Evolutionary conservation across 2,797 vertebrate genomes (phyloP), one percentile per base, ranked within the genome.

Genomic region (Chlorospingus semifuscus): DNA sequence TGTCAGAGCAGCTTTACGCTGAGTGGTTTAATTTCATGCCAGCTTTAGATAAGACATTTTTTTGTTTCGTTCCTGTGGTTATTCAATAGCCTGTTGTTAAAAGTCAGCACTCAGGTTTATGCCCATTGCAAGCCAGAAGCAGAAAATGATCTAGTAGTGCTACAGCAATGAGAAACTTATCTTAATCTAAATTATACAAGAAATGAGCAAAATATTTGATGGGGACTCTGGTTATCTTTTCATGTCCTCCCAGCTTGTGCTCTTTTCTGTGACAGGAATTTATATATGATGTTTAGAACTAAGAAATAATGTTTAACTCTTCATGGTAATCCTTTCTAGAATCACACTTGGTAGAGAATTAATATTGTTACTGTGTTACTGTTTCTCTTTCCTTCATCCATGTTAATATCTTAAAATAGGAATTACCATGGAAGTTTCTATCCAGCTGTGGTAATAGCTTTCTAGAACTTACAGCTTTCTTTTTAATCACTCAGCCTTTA

Each of bases 11-110:
- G 90, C 77, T 92, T 95, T 95, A 78, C 36, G 8, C n/a, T 63
- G 77, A 94, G 55, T 59, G 37, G 44, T 89, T 92, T 94, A 75
- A 96, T 97, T 96, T 96, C 92, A 91, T 88, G 80, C 89, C 75
- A 93, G 90, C 85, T 95, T 96, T 94, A 89, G 84, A 81, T 49
- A 70, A 74, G 52, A 64, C 8, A 3, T 15, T 66, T 63, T 56
- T 37, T 92, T 70, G 55, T 90, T 93, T 92, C 12, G 0, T 79
- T 87, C 66, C 78, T 34, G n/a, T 50, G 83, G 64, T 77, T 76
- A 37, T 85, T 95, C 64, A 57, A 36, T 69, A 84, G 56, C 11
- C 64, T 87, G 26, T 87, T 93, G 76, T 91, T 89, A 61, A 52
- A 91, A 95, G n/a, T 63, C 75, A 91, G 72, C 36, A 19, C 21